Percentiles rank a stretch among this genome's conserved stretches.
Conservation (phyloP, 1,140 invertebrate species). For the Papilio helenus region DNA sequence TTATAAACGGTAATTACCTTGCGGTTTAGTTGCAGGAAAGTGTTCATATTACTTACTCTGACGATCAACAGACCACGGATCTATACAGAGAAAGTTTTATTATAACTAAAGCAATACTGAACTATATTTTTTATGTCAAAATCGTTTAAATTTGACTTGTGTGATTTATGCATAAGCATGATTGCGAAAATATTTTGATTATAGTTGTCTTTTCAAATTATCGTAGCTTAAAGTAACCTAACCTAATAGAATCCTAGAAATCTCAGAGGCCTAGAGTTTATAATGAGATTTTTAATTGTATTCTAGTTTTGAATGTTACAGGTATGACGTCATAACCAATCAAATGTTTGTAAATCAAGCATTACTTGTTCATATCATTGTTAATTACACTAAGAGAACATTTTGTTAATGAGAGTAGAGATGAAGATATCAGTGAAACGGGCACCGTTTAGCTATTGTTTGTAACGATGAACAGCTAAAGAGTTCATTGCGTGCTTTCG, state of each 20-base stretch:
- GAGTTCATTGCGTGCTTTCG: conserved; percentile 65
- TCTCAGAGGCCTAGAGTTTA: too few relatives aligned
- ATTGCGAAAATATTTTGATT: too few relatives aligned
- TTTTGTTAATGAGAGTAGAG: conserved; percentile 56
- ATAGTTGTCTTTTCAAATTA: too few relatives aligned
- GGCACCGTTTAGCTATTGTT: conserved; percentile 63
- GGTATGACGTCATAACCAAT: too few relatives aligned
- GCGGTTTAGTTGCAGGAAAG: background rate
- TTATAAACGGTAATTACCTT: conserved; percentile 32
- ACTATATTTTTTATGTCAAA: background rate
- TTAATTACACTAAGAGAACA: conserved; percentile 29
- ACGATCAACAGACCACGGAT: background rate
- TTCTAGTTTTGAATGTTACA: too few relatives aligned
- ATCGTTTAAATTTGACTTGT: too few relatives aligned
- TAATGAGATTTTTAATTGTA: too few relatives aligned
- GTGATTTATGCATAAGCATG: too few relatives aligned
- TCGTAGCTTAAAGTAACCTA: too few relatives aligned
- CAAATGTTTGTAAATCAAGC: background rate
- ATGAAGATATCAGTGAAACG: conserved; percentile 60
- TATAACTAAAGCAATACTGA: background rate
- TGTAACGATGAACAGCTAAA: conserved; percentile 59
- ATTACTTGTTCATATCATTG: background rate
- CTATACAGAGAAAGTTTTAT: background rate
- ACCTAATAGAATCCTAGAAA: too few relatives aligned
- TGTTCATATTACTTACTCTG: conserved; percentile 23